Percentiles rank a stretch among this genome's conserved stretches.
These are phyloP conservation scores for Sinodicranocentrus sp. DNA, from an alignment of 2,888 invertebrate species.

Conservation along the genomic window DNA sequence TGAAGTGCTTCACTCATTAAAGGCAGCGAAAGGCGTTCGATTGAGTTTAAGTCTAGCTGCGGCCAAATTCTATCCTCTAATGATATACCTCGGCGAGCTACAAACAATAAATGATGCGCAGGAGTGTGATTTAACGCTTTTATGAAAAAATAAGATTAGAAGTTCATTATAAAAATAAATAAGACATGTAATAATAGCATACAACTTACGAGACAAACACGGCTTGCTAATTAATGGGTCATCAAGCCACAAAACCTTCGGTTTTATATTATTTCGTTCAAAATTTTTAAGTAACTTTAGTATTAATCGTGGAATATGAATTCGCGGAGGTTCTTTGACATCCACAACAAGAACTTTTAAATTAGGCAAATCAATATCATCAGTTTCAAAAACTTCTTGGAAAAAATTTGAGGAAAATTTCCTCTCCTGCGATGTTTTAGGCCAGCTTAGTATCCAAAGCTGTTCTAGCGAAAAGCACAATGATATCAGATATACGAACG, in stretches of 20 bases:
- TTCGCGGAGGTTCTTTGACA: conserved; percentile 67
- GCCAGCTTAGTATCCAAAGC: conserved; percentile 73
- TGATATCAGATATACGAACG: conserved; percentile 69
- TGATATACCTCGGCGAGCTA: conserved; percentile 43
- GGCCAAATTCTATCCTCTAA: conserved; percentile 65
- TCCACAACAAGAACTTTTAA: conserved; percentile 69
- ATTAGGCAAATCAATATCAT: conserved; percentile 65
- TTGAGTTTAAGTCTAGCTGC: conserved; percentile 44
- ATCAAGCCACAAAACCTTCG: conserved; percentile 71
- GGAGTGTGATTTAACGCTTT: too few species aligned
- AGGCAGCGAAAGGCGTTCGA: conserved; percentile 65
- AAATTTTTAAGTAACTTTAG: conserved; percentile 60
- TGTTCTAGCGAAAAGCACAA: conserved; percentile 71
- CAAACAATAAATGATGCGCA: too few species aligned
- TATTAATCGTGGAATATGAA: conserved; percentile 67
- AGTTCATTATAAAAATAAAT: too few species aligned
- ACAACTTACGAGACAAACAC: conserved; percentile 42
- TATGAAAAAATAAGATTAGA: too few species aligned
- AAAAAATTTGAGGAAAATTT: conserved; percentile 64
- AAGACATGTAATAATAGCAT: too few species aligned
- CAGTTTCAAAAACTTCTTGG: conserved; percentile 60
- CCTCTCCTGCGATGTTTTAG: conserved; percentile 69
- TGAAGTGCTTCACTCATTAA: conserved; percentile 62
- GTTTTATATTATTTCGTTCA: conserved; percentile 41
- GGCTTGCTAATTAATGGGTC: conserved; percentile 69